Conservation (phyloP, 2,888 invertebrate species). For the Tillus elongatus region DNA sequence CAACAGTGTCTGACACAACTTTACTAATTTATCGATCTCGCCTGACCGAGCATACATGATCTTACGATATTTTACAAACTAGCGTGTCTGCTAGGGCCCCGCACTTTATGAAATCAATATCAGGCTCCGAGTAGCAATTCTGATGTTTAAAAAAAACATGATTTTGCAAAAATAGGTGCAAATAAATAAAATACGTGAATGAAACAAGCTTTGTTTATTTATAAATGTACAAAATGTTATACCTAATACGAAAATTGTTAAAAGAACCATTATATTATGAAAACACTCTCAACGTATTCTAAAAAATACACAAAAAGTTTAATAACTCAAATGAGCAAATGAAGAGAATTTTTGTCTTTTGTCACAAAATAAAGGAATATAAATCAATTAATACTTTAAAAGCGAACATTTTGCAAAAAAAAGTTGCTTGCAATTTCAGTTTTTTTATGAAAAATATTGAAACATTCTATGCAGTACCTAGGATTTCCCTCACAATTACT, state of each 20-base stretch:
- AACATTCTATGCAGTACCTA: slow-evolving; percentile 2
- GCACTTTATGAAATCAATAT: slow-evolving; percentile 1
- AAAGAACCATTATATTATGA: slow-evolving; percentile 1
- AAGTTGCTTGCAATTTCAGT: slow-evolving; percentile 3
- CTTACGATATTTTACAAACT: slow-evolving; percentile 1
- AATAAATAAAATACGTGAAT: slow-evolving; percentile 1
- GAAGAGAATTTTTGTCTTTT: slow-evolving; percentile 1
- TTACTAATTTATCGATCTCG: too few relatives aligned
- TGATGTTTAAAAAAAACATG: slow-evolving; percentile 3
- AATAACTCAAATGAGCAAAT: slow-evolving; percentile 2
- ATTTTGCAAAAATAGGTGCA: neutral
- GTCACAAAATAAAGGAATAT: slow-evolving; percentile 3
- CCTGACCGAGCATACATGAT: too few relatives aligned
- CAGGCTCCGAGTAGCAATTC: slow-evolving; percentile 1
- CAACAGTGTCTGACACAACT: too few relatives aligned
- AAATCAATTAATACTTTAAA: neutral
- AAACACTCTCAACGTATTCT: slow-evolving; percentile 1
- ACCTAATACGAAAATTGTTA: slow-evolving; percentile 2
- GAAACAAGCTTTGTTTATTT: slow-evolving; percentile 2
- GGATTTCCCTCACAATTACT: slow-evolving; percentile 3
- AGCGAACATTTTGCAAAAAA: neutral
- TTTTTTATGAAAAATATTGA: neutral
- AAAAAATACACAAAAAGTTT: neutral
- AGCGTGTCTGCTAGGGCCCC: slow-evolving; percentile 3
- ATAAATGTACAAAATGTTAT: slow-evolving; percentile 1